phyloP scores from a whole-genome alignment of 2,888 invertebrate species.

The Tolmerus cingulatus region DNA sequence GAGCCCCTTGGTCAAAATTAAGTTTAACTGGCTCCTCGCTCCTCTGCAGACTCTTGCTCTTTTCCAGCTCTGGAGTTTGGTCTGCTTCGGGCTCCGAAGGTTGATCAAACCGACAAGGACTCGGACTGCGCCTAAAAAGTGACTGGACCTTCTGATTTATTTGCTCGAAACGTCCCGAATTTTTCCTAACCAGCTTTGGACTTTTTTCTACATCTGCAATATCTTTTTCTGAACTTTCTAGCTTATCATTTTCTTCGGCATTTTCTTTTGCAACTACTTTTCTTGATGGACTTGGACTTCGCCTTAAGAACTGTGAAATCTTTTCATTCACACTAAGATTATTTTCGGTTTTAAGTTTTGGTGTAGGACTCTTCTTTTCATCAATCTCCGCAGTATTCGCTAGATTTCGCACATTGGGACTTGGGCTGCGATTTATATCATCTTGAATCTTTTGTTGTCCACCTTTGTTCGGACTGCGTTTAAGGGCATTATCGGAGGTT shows the following conservation, averaged over 20 bases:
- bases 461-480: neutral
- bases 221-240: neutral
- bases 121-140: conserved; percentile 43
- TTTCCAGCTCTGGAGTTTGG: neutral
- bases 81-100: conserved; percentile 32
- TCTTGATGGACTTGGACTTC: conserved; percentile 43
- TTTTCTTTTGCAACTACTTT: neutral
- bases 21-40: conserved; percentile 59
- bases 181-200: neutral
- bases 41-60: conserved; percentile 55
- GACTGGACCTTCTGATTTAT: conserved; percentile 43
- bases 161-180: conserved; percentile 3
- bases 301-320: conserved; percentile 45
- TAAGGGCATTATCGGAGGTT: conserved; percentile 61
- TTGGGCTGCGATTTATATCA: conserved; percentile 21
- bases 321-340: conserved; percentile 35
- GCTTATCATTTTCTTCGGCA: neutral
- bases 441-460: neutral
- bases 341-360: neutral
- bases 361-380: neutral
- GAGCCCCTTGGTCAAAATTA: conserved; percentile 56
- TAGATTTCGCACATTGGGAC: neutral
- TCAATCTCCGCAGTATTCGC: conserved; percentile 50
- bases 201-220: neutral
- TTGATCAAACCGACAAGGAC: conserved; percentile 32